Conservation (phyloP, 2,797 vertebrate genomes). For the Molothrus ater region DNA sequence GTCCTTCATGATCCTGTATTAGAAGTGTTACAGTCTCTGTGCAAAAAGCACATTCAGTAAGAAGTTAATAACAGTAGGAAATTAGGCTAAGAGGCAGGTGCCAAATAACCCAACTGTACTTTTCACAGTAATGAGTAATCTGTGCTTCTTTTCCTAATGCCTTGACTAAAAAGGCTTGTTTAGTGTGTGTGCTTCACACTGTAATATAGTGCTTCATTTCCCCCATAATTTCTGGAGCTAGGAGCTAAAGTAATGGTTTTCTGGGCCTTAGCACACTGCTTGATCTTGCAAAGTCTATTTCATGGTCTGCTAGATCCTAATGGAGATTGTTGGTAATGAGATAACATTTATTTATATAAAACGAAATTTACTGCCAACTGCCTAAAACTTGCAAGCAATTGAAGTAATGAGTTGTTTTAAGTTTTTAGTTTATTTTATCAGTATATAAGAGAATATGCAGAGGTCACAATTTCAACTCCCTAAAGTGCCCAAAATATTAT, state of each 20-base stretch:
- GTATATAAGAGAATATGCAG: slow-evolving; percentile 10
- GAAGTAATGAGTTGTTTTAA: slow-evolving; percentile 49
- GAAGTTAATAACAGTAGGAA: slow-evolving; percentile 53
- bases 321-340: slow-evolving; percentile 78
- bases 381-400: slow-evolving; percentile 66
- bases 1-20: not conserved
- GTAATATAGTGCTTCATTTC: slow-evolving; percentile 77
- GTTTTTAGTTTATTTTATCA: slow-evolving; percentile 11
- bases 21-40: slow-evolving; percentile 14
- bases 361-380: slow-evolving; percentile 72
- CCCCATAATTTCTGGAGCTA: slow-evolving; percentile 71
- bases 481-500: not conserved
- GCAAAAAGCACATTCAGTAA: slow-evolving; percentile 16
- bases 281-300: slow-evolving; percentile 81
- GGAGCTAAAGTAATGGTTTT: slow-evolving; percentile 74
- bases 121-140: slow-evolving; percentile 63
- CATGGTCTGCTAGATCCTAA: slow-evolving; percentile 80
- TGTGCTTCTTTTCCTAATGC: slow-evolving; percentile 62
- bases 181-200: slow-evolving; percentile 65
- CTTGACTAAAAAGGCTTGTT: slow-evolving; percentile 71
- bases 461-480: slow-evolving; percentile 1
- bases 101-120: slow-evolving; percentile 60
- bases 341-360: slow-evolving; percentile 82
- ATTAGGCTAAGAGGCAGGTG: slow-evolving; percentile 43
- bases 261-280: slow-evolving; percentile 69